Evolutionary conservation across 30 jellyfish, hydroid and myxozoan species (phyloP), one percentile per base, ranked within the genome.

Genomic region (Aurelia sp.): DNA sequence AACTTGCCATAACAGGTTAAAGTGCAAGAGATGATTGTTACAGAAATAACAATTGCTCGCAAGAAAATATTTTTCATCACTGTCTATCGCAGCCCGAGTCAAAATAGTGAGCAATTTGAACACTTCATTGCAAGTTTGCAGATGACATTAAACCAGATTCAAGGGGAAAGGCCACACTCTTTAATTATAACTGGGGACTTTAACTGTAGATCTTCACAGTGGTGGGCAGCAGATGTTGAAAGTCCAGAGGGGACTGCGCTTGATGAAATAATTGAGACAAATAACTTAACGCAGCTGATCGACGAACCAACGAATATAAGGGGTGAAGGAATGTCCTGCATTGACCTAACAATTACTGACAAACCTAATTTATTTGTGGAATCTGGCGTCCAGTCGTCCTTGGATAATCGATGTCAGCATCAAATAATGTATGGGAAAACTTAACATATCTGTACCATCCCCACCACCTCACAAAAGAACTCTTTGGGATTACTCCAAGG

Each of bases 1-100:
- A n/a, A n/a, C n/a, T n/a, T n/a, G n/a, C n/a, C n/a, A n/a, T n/a
- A n/a, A n/a, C n/a, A n/a, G n/a, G n/a, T n/a, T n/a, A n/a, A n/a
- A n/a, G 41, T 80, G 22, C 90, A 80, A 27, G 83, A 80, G 52
- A 47, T 53, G 62, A 21, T 80, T 67, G 66, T 65, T 68, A 4
- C 90, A 4, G 90, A 80, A 80, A 80, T 35, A 3, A 63, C 74
- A 17, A 65, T 80, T 40, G 90, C 74, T 9, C 51, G 76, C 20
- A 27, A 27, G 33, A 27, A 27, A 27, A 27, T 27, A 27, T 27
- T 27, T 27, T 27, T 27, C 33, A 27, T 27, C 33, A 27, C 33
- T 27, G 33, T 27, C 33, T 27, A 27, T 27, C 33, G 33, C 33
- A 27, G 33, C 33, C 33, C 33, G 33, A 27, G 33, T 27, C 33